Evolutionary conservation across 1,140 invertebrate genomes (phyloP).

Genomic region (Pogonomyrmex barbatus): DNA sequence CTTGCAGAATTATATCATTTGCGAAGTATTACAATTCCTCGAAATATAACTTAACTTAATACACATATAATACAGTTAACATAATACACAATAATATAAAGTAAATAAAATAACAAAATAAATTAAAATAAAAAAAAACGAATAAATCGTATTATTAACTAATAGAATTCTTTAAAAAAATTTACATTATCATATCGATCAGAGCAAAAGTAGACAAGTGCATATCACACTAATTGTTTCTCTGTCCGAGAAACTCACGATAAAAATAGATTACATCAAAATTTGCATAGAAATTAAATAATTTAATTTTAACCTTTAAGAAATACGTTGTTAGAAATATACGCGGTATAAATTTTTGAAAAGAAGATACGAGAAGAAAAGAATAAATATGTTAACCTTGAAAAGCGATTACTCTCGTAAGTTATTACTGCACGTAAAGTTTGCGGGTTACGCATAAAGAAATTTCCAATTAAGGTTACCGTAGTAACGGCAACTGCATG

Average conservation of each 20-base stretch:
- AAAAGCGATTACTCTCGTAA: slow-evolving; percentile 38
- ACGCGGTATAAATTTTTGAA: neutral
- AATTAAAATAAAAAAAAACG: neutral
- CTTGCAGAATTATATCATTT: neutral
- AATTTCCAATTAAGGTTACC: slow-evolving; percentile 60
- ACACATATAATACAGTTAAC: neutral
- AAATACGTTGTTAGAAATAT: neutral
- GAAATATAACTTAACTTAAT: neutral
- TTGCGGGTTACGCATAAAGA: slow-evolving; percentile 34
- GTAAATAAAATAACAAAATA: neutral
- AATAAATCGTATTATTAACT: neutral
- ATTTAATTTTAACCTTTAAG: no score
- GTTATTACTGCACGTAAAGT: slow-evolving; percentile 18
- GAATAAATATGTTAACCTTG: slow-evolving; percentile 20
- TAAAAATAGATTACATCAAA: neutral
- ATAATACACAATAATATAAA: neutral
- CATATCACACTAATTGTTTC: neutral
- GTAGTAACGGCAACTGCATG: slow-evolving; percentile 31
- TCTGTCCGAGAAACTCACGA: neutral
- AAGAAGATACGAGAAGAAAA: neutral
- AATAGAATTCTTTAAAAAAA: neutral
- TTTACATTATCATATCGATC: neutral
- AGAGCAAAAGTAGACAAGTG: neutral
- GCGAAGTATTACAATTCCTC: neutral
- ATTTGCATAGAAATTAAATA: neutral